Evolutionary conservation across 2,888 invertebrate species (phyloP), one percentile per base, ranked within the genome.

Genomic region (Lampropteryx suffumata): DNA sequence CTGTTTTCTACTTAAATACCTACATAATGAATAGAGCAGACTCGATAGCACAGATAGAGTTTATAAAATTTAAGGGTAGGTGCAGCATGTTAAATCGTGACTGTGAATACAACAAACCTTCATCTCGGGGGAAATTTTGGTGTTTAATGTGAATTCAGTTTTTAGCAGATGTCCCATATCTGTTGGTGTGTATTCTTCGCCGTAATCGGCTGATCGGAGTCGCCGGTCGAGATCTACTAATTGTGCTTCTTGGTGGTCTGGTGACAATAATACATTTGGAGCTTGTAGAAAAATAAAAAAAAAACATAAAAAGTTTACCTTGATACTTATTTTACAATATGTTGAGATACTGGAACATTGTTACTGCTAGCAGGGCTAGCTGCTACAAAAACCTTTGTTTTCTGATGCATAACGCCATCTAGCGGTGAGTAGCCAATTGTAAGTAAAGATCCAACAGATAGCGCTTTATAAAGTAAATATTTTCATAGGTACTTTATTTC

Each of bases 161-260:
- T 82, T 86, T 6, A 90, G 69, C 29, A 89, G 51, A 35, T 89
- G 85, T 1, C 89, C 90, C 36, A 82, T 53, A 6, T 92, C 88
- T 3, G 87, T 84, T 0, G 92, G 92, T 13, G 82, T 79, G 67
- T 92, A 92, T 64, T 94, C 93, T n/a, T 93, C 92, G 0, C 94
- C 94, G 70, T 92, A 94, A 79, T 95, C 94, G 17, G 95, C 93
- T 34, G 73, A 68, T 0, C 84, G 76, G 11, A 96, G 78, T 42
- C 92, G 76, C 0, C 79, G 71, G 58, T 96, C 94, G 7, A 96
- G 78, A 59, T 94, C 92, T 4, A 85, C 78, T 7, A 92, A 44
- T 43, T 76, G 81, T 1, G 89, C 80, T 65, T 92, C 91, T 17
- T 91, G 82, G 65, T 87, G 93, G 77, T 95, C 94, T 93, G 66